These are phyloP conservation scores for Catagonus wagneri DNA, from an alignment of 2,113 vertebrate species.

Conservation along the genomic window DNA sequence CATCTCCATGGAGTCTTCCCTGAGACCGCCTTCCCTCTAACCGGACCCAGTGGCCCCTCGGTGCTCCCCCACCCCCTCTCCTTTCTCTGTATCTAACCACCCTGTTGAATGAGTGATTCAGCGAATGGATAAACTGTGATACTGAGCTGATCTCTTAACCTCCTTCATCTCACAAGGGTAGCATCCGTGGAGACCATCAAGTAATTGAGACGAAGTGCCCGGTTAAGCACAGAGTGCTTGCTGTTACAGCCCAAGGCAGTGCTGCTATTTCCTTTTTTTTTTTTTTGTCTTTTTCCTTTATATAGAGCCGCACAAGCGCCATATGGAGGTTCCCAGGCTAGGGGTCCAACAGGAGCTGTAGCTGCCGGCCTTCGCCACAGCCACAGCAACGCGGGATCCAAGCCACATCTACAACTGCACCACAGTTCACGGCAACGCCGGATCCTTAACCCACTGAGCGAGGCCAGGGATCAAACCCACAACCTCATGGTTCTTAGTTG, in stretches of 20 bases:
- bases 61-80: not conserved
- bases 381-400: no score
- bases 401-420: no score
- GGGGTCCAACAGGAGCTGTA: no score
- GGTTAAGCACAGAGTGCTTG: no score
- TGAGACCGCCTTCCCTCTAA: not conserved
- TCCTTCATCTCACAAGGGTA: accelerated
- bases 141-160: not conserved
- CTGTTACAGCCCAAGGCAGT: not conserved
- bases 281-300: no score
- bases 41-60: not conserved
- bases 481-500: no score
- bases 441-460: no score
- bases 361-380: no score
- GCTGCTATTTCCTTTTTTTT: not conserved
- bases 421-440: no score
- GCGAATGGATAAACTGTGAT: not conserved
- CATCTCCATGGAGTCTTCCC: not conserved
- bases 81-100: not conserved
- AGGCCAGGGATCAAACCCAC: no score
- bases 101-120: not conserved
- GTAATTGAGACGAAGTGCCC: not conserved
- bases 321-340: no score
- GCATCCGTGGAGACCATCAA: not conserved
- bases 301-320: no score